Conservation (phyloP, 2,113 vertebrate genomes). For the Gymnogyps californianus region DNA sequence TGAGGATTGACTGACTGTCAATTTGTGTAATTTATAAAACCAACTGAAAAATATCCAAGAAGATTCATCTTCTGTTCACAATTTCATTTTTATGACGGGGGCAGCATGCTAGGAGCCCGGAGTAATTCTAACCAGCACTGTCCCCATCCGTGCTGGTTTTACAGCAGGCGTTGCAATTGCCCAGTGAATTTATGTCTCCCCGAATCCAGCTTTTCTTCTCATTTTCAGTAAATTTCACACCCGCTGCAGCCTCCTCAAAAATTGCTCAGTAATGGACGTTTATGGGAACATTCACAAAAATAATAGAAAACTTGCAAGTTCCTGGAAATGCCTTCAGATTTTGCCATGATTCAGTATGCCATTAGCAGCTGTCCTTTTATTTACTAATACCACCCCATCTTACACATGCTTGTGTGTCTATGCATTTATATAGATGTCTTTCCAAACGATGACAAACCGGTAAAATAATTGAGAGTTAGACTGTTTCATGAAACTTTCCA, state of each 20-base stretch:
- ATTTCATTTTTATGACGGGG: neutral
- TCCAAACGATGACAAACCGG: neutral
- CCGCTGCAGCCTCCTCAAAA: neutral
- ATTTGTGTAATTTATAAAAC: neutral
- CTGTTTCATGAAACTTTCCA: neutral
- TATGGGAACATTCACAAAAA: neutral
- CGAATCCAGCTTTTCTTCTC: neutral
- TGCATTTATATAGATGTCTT: neutral
- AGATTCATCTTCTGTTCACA: neutral
- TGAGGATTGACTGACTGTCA: neutral
- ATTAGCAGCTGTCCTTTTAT: neutral
- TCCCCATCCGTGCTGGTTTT: neutral
- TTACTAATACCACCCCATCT: neutral
- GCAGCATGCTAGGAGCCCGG: neutral
- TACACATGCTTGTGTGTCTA: neutral
- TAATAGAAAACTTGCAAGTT: neutral
- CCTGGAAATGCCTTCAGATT: neutral
- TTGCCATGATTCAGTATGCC: neutral
- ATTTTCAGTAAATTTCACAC: neutral
- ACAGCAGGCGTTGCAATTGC: neutral
- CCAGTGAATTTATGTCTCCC: neutral
- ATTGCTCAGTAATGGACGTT: neutral
- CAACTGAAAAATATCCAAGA: neutral
- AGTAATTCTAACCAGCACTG: neutral
- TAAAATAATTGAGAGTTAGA: neutral